phyloP scores from a whole-genome alignment of 2,113 vertebrate genomes.

The Pluvianellus socialis region DNA sequence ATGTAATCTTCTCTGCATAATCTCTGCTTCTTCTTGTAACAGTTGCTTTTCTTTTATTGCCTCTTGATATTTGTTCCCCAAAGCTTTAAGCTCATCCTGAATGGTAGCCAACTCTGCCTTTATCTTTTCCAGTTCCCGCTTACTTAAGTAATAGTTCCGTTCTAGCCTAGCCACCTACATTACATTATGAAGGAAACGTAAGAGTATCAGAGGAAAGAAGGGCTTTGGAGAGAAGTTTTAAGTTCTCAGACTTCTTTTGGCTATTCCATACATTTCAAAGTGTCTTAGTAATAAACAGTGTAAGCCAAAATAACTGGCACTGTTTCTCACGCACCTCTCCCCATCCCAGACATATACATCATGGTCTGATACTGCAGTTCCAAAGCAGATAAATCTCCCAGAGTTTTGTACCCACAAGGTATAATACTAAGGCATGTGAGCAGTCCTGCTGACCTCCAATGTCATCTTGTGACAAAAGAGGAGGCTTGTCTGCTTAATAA shows the following conservation, averaged over 20 bases:
- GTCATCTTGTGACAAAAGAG: neutral
- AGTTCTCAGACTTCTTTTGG: neutral
- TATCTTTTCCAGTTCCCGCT: slow-evolving; percentile 86
- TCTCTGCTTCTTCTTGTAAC: slow-evolving; percentile 89
- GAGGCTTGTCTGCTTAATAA: neutral
- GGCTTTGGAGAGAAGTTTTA: neutral
- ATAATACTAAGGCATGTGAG: neutral
- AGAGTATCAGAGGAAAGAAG: neutral
- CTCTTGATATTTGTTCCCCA: slow-evolving; percentile 84
- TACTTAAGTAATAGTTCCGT: slow-evolving; percentile 86
- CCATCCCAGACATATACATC: neutral
- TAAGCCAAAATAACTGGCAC: neutral
- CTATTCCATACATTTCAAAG: neutral
- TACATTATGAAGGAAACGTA: neutral
- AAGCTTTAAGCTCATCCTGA: slow-evolving; percentile 83
- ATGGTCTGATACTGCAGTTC: neutral
- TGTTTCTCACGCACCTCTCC: neutral
- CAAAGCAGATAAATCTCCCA: neutral
- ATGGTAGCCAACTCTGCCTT: slow-evolving; percentile 82
- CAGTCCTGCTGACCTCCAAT: neutral
- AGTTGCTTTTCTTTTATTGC: slow-evolving; percentile 86
- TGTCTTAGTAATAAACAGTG: neutral
- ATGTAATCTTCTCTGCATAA: slow-evolving; percentile 90
- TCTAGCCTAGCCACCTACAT: slow-evolving; percentile 89
- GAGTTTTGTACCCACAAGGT: neutral